A percentile compares a stretch with the other conserved stretches of the same genome.
phyloP scores from a whole-genome alignment of 2,888 invertebrate species.

The Poecilus cupreus region DNA sequence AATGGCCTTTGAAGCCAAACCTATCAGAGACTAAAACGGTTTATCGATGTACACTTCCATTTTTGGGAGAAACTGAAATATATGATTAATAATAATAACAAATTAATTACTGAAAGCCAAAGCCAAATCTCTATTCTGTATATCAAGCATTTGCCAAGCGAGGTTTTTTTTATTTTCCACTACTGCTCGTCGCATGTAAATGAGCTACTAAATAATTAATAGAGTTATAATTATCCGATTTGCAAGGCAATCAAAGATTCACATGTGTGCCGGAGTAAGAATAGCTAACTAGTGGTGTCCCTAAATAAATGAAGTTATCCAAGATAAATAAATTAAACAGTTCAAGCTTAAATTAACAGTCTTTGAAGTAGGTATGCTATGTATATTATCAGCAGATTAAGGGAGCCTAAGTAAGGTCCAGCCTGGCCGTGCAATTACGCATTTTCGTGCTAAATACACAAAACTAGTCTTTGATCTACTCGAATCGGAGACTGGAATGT shows the following conservation, averaged over 20 bases:
- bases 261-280: neutral
- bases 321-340: slow-evolving; percentile 22
- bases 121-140: too few relatives aligned
- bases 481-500: slow-evolving; percentile 9
- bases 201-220: neutral
- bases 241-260: neutral
- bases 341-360: slow-evolving; percentile 23
- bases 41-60: too few relatives aligned
- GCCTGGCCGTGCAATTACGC: slow-evolving; percentile 12
- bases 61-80: too few relatives aligned
- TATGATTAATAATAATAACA: too few relatives aligned
- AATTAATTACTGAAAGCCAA: too few relatives aligned
- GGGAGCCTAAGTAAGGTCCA: slow-evolving; percentile 17
- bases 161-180: neutral
- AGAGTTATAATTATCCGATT: neutral
- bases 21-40: too few relatives aligned
- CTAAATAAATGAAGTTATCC: slow-evolving; percentile 26
- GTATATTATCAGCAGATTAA: slow-evolving; percentile 29
- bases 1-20: too few relatives aligned
- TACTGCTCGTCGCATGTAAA: neutral
- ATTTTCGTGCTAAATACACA: slow-evolving; percentile 31
- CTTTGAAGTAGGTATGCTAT: slow-evolving; percentile 22
- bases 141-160: too few relatives aligned
- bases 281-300: neutral
- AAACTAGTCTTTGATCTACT: slow-evolving; percentile 31